These are phyloP conservation scores for Melipona quadrifasciata DNA, from an alignment of 1,140 invertebrate species.

Conservation along the genomic window DNA sequence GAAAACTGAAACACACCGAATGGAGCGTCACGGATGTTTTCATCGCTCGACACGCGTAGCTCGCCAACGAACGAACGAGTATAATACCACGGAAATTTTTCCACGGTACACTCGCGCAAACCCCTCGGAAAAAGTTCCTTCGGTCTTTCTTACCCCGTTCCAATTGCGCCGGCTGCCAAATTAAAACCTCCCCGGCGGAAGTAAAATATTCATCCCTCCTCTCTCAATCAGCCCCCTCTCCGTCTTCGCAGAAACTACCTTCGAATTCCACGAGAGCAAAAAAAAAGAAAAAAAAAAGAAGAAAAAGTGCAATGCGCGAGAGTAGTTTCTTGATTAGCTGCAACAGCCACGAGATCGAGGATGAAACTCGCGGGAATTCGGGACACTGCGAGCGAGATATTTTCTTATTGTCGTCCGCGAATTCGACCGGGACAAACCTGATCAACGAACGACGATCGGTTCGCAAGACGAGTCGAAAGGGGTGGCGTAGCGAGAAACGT, in stretches of 20 bases:
- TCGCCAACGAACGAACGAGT: too few relatives aligned
- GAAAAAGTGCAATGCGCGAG: not conserved
- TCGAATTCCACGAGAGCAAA: not conserved
- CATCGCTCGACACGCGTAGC: too few relatives aligned
- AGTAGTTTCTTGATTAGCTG: constrained; percentile 59
- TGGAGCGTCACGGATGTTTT: too few relatives aligned
- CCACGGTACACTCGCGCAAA: too few relatives aligned
- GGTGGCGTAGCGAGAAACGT: constrained; percentile 3
- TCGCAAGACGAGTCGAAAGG: constrained; percentile 1
- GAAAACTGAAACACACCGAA: too few relatives aligned
- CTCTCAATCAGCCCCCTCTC: too few relatives aligned
- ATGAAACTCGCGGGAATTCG: not conserved
- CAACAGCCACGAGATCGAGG: too few relatives aligned
- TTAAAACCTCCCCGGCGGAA: not conserved
- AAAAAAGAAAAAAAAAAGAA: not conserved
- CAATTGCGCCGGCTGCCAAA: not conserved
- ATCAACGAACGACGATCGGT: constrained; percentile 64
- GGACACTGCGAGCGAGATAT: not conserved
- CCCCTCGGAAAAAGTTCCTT: too few relatives aligned
- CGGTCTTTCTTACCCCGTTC: not conserved
- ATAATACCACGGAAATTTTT: too few relatives aligned
- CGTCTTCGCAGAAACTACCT: too few relatives aligned
- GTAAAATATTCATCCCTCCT: not conserved
- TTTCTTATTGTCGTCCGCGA: not conserved
- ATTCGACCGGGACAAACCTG: constrained; percentile 71